These are phyloP conservation scores for Metellina segmentata DNA, from an alignment of 2,888 invertebrate genomes.

Conservation along the genomic window DNA sequence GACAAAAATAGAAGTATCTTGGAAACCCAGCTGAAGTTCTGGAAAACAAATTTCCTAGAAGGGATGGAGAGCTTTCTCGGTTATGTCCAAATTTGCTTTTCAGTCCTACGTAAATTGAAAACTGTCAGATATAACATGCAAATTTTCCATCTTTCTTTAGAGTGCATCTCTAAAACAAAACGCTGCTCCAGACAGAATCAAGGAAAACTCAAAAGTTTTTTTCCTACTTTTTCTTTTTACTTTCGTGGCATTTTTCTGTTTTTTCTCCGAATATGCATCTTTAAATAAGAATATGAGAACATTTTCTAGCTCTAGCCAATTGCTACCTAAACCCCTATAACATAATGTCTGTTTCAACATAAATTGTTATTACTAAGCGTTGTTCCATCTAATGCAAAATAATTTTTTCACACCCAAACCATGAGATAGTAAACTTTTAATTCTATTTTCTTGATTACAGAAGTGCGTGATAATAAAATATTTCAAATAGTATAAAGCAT, in stretches of 20 bases:
- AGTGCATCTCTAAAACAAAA: background rate
- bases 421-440: too few relatives aligned
- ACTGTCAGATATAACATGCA: conserved; percentile 21
- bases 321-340: too few relatives aligned
- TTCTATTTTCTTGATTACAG: too few relatives aligned
- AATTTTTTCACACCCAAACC: too few relatives aligned
- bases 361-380: too few relatives aligned
- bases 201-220: background rate
- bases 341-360: too few relatives aligned
- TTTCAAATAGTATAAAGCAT: too few relatives aligned
- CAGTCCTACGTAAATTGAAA: background rate
- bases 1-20: background rate
- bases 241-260: too few relatives aligned
- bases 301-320: background rate
- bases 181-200: background rate
- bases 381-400: too few relatives aligned
- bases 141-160: background rate
- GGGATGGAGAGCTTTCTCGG: conserved; percentile 1
- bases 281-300: background rate
- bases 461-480: too few relatives aligned
- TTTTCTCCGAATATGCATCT: background rate
- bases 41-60: conserved; percentile 31
- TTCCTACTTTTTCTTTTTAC: background rate
- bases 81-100: conserved; percentile 21
- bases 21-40: conserved; percentile 30